Percentiles rank a stretch among this genome's conserved stretches.
These are phyloP conservation scores for Sturmia bella DNA, from an alignment of 2,888 invertebrate genomes.

Conservation along the genomic window DNA sequence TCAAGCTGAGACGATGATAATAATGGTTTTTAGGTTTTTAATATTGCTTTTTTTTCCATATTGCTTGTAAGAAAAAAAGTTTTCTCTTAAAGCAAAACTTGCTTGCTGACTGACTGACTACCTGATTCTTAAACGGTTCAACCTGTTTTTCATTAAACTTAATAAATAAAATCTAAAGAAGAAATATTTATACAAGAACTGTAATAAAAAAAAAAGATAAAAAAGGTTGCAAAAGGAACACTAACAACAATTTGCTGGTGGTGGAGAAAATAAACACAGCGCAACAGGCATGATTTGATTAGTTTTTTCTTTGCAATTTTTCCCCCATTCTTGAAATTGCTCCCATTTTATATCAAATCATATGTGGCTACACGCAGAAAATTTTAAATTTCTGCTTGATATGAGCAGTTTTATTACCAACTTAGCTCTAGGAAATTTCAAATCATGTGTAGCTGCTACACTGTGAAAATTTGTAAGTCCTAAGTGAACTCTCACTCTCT, in stretches of 20 bases:
- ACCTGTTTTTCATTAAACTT: conserved; percentile 48
- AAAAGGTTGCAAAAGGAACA: conserved; percentile 24
- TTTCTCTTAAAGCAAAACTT: conserved; percentile 9
- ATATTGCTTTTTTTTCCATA: not conserved
- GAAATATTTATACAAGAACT: conserved; percentile 10
- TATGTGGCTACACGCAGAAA: conserved; percentile 31
- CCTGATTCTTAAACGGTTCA: conserved; percentile 31
- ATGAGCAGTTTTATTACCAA: too few relatives aligned
- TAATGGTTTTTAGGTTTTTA: conserved; percentile 8
- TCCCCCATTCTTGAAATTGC: conserved; percentile 15
- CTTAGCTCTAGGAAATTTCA: too few relatives aligned
- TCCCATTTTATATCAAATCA: conserved; percentile 33
- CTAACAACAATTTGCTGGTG: conserved; percentile 18
- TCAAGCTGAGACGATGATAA: conserved; percentile 37
- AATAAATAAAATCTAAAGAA: conserved; percentile 20
- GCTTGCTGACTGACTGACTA: conserved; percentile 11
- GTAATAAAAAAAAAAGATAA: conserved; percentile 1
- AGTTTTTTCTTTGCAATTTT: not conserved
- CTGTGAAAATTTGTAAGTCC: not conserved
- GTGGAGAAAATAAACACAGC: conserved; percentile 38
- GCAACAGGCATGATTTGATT: conserved; percentile 63
- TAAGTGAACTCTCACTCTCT: too few relatives aligned
- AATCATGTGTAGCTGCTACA: conserved; percentile 33
- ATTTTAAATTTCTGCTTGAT: too few relatives aligned
- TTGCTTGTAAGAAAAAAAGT: conserved; percentile 8